These are phyloP conservation scores for Galerucella nymphaeae DNA, from an alignment of 2,888 invertebrate species.

Conservation along the genomic window DNA sequence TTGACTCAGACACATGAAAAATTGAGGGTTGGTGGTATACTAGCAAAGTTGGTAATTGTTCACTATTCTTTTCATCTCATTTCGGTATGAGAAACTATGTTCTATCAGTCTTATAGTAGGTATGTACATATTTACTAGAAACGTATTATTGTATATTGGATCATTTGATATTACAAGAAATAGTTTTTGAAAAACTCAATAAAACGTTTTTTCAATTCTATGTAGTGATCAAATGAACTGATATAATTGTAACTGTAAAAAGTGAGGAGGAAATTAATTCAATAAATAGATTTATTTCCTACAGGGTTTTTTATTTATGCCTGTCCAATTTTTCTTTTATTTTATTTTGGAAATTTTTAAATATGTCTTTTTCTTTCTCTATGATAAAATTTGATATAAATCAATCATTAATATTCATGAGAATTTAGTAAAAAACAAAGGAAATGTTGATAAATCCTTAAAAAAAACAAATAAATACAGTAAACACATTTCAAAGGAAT, in stretches of 20 bases:
- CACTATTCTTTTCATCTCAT: neutral
- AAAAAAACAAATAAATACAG: too few relatives aligned
- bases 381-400: too few relatives aligned
- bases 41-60: too few relatives aligned
- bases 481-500: too few relatives aligned
- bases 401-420: too few relatives aligned
- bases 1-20: too few relatives aligned
- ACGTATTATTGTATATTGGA: neutral
- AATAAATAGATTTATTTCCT: constrained; percentile 18
- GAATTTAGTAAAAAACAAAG: too few relatives aligned
- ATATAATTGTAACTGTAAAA: constrained; percentile 26
- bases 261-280: constrained; percentile 21
- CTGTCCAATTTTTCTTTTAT: neutral
- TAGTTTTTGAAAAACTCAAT: too few relatives aligned
- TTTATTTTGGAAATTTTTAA: too few relatives aligned
- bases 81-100: neutral
- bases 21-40: too few relatives aligned
- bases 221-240: constrained; percentile 2
- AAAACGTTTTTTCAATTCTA: neutral
- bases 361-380: too few relatives aligned
- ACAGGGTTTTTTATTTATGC: neutral
- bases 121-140: neutral
- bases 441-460: too few relatives aligned
- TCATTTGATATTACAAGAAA: neutral
- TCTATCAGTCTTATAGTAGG: neutral